A percentile compares a stretch with the other conserved stretches of the same genome.
phyloP scores from a whole-genome alignment of 2,797 vertebrate genomes.

The Ibycter americanus region DNA sequence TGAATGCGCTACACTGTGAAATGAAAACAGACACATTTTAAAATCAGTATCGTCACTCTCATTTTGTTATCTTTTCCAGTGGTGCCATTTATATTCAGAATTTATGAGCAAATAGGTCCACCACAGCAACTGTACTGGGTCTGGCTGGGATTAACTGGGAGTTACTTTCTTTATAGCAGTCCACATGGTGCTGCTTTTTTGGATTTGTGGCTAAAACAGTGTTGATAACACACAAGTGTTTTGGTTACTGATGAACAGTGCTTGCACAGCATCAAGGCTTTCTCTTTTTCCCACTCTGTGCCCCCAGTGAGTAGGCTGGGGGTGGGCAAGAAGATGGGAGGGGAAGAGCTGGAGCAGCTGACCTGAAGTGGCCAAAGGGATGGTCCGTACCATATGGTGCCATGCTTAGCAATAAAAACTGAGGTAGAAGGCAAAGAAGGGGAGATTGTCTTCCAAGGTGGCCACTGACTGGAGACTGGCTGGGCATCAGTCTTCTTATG shows the following conservation, averaged over 20 bases:
- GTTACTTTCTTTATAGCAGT: neutral
- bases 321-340: neutral
- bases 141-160: neutral
- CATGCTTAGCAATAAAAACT: neutral
- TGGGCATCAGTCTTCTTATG: neutral
- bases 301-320: neutral
- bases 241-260: neutral
- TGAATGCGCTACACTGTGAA: neutral
- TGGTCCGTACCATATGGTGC: neutral
- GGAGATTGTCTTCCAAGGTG: neutral
- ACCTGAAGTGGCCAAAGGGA: neutral
- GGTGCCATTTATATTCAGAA: neutral
- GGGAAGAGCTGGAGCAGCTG: neutral
- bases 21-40: neutral
- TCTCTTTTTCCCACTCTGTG: neutral
- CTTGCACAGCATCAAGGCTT: neutral
- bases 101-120: neutral
- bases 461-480: neutral
- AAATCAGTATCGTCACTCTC: neutral
- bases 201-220: neutral
- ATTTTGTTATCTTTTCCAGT: neutral
- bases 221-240: neutral
- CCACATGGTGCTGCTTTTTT: neutral
- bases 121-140: neutral
- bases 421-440: neutral